These are phyloP conservation scores for Lasiurus cinereus DNA, from an alignment of 2,113 vertebrate species.

Conservation along the genomic window DNA sequence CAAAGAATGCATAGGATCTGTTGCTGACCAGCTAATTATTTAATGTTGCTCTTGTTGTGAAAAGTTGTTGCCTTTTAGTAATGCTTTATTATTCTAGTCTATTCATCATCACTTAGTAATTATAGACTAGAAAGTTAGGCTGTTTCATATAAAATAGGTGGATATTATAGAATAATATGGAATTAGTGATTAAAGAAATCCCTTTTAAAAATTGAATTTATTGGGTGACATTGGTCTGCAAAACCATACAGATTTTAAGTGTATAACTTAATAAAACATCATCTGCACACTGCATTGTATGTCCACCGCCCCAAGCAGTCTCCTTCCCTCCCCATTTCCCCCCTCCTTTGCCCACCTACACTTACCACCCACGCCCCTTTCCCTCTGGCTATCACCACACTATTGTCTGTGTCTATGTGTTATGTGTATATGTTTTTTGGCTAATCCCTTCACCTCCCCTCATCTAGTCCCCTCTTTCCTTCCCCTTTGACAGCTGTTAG, in stretches of 20 bases:
- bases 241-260: neutral
- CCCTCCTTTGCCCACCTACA: neutral
- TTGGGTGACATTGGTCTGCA: neutral
- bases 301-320: neutral
- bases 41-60: neutral
- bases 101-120: neutral
- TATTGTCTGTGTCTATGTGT: neutral
- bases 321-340: neutral
- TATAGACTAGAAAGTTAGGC: neutral
- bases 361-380: neutral
- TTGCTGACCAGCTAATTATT: neutral
- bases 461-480: neutral
- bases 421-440: neutral
- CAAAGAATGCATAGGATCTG: neutral
- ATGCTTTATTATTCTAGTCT: neutral
- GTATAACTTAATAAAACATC: neutral
- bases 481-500: neutral
- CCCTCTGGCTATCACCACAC: neutral
- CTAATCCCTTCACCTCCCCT: neutral
- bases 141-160: conserved; percentile 19
- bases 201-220: neutral
- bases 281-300: neutral
- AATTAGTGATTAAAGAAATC: conserved; percentile 7
- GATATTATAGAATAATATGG: neutral
- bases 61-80: neutral